These are phyloP conservation scores for Beroe forskalii DNA, from an alignment of 37 sponge, comb jelly and placozoan species.

Conservation along the genomic window DNA sequence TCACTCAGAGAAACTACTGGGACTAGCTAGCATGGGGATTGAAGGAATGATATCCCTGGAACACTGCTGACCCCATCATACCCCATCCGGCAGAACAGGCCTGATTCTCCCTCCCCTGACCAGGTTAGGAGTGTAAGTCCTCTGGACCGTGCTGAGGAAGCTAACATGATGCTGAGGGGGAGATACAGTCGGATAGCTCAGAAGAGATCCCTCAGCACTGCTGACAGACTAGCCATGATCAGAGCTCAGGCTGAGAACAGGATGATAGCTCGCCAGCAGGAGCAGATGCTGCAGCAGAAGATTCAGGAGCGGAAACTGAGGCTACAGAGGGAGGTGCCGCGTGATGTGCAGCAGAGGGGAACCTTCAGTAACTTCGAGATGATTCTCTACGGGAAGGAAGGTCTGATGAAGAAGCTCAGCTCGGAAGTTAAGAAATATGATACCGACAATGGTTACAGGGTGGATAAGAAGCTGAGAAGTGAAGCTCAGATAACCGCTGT, in stretches of 20 bases:
- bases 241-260: background rate
- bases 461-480: background rate
- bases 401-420: background rate
- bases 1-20: background rate
- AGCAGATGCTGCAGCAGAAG: background rate
- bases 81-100: too few relatives aligned
- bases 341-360: background rate
- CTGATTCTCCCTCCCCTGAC: background rate
- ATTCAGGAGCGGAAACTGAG: background rate
- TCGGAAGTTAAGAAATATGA: background rate
- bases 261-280: background rate
- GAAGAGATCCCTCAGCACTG: background rate
- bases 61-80: too few relatives aligned
- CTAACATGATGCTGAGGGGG: background rate
- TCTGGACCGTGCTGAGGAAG: background rate
- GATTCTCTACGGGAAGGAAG: background rate
- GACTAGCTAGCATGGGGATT: background rate
- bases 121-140: background rate
- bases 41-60: background rate
- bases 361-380: background rate
- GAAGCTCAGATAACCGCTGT: background rate
- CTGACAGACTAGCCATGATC: background rate
- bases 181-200: background rate
- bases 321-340: background rate
- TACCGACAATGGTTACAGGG: background rate